Base-by-base conservation (phyloP, 2,888 invertebrate genomes). In the Tenthredo amoena region DNA sequence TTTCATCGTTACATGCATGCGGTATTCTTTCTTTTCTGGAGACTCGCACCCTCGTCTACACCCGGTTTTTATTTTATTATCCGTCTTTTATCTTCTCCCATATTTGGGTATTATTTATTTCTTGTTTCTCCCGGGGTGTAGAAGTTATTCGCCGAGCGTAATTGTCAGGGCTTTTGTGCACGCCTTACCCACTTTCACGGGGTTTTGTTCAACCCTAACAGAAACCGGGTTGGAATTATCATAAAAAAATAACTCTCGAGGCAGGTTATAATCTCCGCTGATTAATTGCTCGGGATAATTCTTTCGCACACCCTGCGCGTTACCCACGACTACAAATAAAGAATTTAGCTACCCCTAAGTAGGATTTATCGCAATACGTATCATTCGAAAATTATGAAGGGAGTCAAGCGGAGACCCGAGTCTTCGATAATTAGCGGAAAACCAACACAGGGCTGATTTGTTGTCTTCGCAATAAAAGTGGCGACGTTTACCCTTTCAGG, bases 91-190 rank as follows among this genome's bases (percentile, higher is more conserved):
- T 18, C 6, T 34, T 31, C 18, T 34, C 15, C 18, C 26, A 15
- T 34, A 10, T 68, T 6, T 18, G 31, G 5, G 10, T 12, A 47
- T 18, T 68, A 34, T 34, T 68, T 62, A 62, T 26, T 26, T 26
- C 2, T 4, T 26, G 4, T 68, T 68, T 34, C 6, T 68, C 34
- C 34, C 12, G 12, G 68, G 68, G 68, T 34, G 68, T 34, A 34
- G 31, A 34, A 68, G 68, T 68, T 68, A 68, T 68, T 68, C 18
- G 31, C 68, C 34, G 34, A 68, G 68, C 26, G 65, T 65, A 65
- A 65, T 65, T 65, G 65, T 31, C 31, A n/a, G 4, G 34, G 34
- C 10, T 15, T 68, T 34, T 65, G 34, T 68, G 34, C 18, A 26
- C 6, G 18, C 34, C 6, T 18, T 34, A 18, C 15, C 10, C 34